A percentile compares a stretch with the other conserved stretches of the same genome.
phyloP scores from a whole-genome alignment of 2,797 vertebrate genomes.

The Ambastaia sidthimunki region DNA sequence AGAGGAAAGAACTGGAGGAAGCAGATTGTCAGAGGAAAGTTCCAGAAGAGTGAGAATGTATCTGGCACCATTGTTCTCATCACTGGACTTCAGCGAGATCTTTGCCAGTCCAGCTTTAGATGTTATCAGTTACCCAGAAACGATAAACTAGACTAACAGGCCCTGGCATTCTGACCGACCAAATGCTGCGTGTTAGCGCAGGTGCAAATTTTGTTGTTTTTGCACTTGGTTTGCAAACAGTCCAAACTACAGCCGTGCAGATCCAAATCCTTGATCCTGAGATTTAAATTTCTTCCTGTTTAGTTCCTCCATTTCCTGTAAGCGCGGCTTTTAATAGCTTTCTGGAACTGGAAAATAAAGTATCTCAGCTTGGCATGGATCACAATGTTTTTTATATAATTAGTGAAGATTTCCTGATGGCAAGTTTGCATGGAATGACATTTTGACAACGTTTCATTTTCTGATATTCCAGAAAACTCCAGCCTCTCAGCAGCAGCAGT shows the following conservation, averaged over 20 bases:
- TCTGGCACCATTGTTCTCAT: constrained; percentile 75
- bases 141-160: constrained; percentile 47
- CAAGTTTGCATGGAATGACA: constrained; percentile 55
- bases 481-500: constrained; percentile 72
- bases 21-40: constrained; percentile 74
- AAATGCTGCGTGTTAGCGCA: not conserved
- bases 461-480: constrained; percentile 77
- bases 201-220: not conserved
- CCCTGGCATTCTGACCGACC: not conserved
- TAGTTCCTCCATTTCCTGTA: constrained; percentile 43
- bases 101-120: constrained; percentile 59
- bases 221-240: not conserved
- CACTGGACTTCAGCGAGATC: constrained; percentile 63
- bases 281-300: constrained; percentile 49
- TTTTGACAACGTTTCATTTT: constrained; percentile 54
- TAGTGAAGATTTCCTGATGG: constrained; percentile 39
- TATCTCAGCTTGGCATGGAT: not conserved
- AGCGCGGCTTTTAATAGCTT: constrained; percentile 45
- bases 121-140: constrained; percentile 58
- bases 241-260: constrained; percentile 12
- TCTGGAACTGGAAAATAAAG: constrained; percentile 15
- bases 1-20: constrained; percentile 80
- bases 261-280: constrained; percentile 37
- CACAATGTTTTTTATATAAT: not conserved
- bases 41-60: constrained; percentile 64